phyloP scores from a whole-genome alignment of 2,797 vertebrate species.

The Macropodus opercularis region DNA sequence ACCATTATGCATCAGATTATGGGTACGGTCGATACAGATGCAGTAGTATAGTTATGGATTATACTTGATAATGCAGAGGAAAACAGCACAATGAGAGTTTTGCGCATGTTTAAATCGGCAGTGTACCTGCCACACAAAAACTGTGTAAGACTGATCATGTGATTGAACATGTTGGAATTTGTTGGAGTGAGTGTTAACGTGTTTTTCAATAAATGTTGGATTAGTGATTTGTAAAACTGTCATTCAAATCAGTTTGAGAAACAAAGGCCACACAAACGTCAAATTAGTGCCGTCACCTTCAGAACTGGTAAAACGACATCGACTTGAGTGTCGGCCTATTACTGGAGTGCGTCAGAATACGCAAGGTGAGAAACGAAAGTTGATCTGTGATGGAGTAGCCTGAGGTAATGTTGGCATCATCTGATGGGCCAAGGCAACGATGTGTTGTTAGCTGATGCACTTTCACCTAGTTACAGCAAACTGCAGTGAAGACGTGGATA shows the following conservation, averaged over 20 bases:
- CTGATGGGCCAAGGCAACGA: constrained; percentile 17
- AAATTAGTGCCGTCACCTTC: constrained; percentile 46
- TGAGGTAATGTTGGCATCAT: constrained; percentile 43
- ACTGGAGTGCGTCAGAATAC: constrained; percentile 49
- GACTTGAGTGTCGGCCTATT: constrained; percentile 51
- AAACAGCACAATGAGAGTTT: neutral
- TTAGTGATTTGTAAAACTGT: constrained; percentile 46
- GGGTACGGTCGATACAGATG: too few relatives aligned
- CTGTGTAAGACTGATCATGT: neutral
- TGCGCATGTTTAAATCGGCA: neutral
- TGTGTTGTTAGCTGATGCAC: constrained; percentile 28
- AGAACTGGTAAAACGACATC: constrained; percentile 33
- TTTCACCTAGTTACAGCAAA: constrained; percentile 23
- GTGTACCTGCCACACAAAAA: constrained; percentile 5
- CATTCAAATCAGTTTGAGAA: constrained; percentile 34
- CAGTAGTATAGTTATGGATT: too few relatives aligned
- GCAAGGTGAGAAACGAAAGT: constrained; percentile 28
- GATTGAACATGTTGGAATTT: constrained; percentile 25
- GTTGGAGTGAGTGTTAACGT: constrained; percentile 19
- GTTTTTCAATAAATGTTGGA: constrained; percentile 53
- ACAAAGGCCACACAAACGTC: constrained; percentile 16
- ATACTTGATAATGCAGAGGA: too few relatives aligned
- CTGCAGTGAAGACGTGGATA: constrained; percentile 17
- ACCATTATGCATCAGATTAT: too few relatives aligned
- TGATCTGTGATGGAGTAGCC: constrained; percentile 31